Percentiles rank a stretch among this genome's conserved stretches.
These are phyloP conservation scores for Zosterops borbonicus DNA, from an alignment of 2,113 vertebrate genomes.

Conservation along the genomic window DNA sequence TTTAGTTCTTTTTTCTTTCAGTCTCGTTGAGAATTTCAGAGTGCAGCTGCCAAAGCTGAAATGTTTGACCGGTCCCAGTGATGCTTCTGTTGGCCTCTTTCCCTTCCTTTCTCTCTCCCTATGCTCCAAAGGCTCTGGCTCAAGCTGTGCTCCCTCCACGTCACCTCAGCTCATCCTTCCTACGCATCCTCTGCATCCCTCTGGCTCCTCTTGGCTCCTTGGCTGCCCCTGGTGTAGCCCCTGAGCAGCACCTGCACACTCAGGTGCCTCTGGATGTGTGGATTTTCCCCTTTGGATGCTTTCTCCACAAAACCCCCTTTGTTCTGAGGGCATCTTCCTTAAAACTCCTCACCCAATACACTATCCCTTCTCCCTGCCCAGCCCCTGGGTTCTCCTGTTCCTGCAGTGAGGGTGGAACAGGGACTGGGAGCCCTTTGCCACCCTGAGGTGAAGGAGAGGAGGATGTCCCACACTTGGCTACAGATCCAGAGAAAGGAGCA, in stretches of 20 bases:
- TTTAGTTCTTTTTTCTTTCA: constrained; percentile 18
- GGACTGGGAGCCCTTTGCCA: background rate
- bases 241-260: background rate
- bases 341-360: fast-evolving
- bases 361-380: background rate
- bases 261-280: background rate
- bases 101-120: constrained; percentile 25
- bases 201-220: background rate
- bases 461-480: fast-evolving
- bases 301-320: fast-evolving
- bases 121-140: background rate
- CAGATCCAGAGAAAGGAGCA: background rate
- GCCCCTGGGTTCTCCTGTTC: background rate
- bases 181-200: fast-evolving
- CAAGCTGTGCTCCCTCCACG: background rate
- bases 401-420: background rate
- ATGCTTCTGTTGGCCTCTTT: constrained; percentile 33
- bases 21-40: constrained; percentile 8
- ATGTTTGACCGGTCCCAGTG: constrained; percentile 13
- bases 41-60: constrained; percentile 22
- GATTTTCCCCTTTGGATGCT: background rate
- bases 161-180: background rate
- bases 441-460: background rate
- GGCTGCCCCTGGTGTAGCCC: background rate
- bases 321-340: background rate